Base-by-base conservation (phyloP, 1,140 invertebrate genomes). In the Hesperophylax magnus region DNA sequence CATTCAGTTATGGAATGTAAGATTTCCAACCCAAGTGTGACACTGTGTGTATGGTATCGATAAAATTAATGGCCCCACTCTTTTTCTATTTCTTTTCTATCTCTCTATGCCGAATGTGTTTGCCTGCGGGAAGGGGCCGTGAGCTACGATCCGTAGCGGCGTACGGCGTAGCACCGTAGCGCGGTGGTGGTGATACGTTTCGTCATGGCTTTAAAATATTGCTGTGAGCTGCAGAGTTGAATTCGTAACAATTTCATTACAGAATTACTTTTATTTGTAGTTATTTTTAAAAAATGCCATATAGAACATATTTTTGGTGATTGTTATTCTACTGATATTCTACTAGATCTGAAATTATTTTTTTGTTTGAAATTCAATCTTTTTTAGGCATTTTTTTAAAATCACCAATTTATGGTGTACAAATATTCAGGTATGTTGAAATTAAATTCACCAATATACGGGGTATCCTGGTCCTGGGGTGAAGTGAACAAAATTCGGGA, bases 11-110 rank as follows among this genome's bases (percentile, higher is more conserved):
- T 81, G 82, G 82, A 83, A 83, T 83, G 82, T 78, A 74, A 81
- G 79, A 80, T 77, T 71, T 56, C 54, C 72, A 58, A 61, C 74
- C 72, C 39, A 53, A 76, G 79, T 81, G 75, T 81, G 79, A 81
- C 80, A 84, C 82, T 74, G 80, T 75, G 82, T 84, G 82, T 84
- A 84, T 80, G 82, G 82, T 84, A 84, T 84, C 82, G 82, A 84
- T 84, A 84, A 84, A 84, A 84, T 84, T 84, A 84, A 84, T 84
- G 82, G 82, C 82, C 65, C 80, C 82, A 84, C 82, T 84, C 81
- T 84, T 84, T 80, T 84, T 74, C 82, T 84, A 84, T 84, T 84
- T 81, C 82, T 84, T 84, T 84, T 80, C 80, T 84, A 84, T 84
- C 76, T 83, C 72, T 83, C 82, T 81, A 81, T 83, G 82, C 80